Base-by-base conservation (phyloP, 2,113 vertebrate genomes). In the Trachemys scripta region DNA sequence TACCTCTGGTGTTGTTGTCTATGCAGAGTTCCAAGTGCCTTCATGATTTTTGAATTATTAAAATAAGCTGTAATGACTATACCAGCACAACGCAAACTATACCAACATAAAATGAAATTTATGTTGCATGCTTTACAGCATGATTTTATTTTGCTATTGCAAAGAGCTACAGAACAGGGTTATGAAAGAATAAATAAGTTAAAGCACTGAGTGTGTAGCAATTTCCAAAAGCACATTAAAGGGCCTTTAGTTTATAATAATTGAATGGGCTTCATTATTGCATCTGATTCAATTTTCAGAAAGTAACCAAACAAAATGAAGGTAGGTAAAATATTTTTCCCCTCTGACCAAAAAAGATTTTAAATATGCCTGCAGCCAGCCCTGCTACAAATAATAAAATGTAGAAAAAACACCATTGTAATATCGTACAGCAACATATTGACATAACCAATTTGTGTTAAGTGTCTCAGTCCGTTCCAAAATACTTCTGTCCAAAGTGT, bases 401-500 rank as follows among this genome's bases (percentile, higher is more conserved):
- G 80, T 96, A 97, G 72, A 90, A 95, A 97, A 96, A 93, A 88
- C 6, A 75, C 78, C 93, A 85, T 72, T 82, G 51, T 92, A 78
- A 86, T 80, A 87, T 94, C 51, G 50, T 20, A 95, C 13, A 96
- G 96, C 84, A 89, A 75, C 17, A 93, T 13, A 97, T 95, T 86
- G 86, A 69, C 20, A 85, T 83, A 87, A 94, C 90, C 91, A 12
- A 25, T 94, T 91, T 97, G 96, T 85, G 86, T 95, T 80, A 10
- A 94, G 76, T 65, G 81, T 90, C 79, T 99, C 96, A 99, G 96
- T 99, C 99, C 25, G 99, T 99, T 92, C 99, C 99, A 97, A 99
- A 99, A 82, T 99, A 99, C 97, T 99, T 99, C 98, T 99, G 99
- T 97, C 99, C 99, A 81, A 99, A 99, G 98, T 99, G 99, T 88